Conservation (phyloP, 1,140 invertebrate species). For the Tetraneura akinire region DNA sequence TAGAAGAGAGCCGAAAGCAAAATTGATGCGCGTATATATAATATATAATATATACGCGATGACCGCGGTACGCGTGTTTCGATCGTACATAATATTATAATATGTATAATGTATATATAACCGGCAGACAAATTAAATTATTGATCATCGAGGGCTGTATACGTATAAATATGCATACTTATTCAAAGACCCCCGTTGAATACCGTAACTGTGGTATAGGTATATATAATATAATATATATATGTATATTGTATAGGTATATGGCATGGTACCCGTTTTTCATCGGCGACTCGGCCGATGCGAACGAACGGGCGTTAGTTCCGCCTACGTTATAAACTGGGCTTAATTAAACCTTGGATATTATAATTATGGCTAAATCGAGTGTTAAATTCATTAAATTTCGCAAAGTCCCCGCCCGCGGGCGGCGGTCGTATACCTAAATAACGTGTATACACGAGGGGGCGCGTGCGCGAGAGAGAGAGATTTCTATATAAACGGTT, state of each 20-base stretch:
- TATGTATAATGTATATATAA: not conserved
- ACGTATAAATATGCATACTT: no score
- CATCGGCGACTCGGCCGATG: not conserved
- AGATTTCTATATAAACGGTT: no score
- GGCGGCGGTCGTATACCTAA: not conserved
- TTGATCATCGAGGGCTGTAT: slow-evolving; percentile 30
- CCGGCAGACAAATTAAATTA: slow-evolving; percentile 33
- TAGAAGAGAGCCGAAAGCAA: no score
- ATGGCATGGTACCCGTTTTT: no score
- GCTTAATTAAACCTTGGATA: slow-evolving; percentile 48
- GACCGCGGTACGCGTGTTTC: no score
- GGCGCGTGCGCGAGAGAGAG: slow-evolving; percentile 14
- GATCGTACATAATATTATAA: no score
- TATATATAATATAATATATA: no score
- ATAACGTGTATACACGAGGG: not conserved
- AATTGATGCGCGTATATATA: no score
- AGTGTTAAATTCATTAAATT: slow-evolving; percentile 51
- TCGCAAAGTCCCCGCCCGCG: slow-evolving; percentile 24
- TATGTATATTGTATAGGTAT: no score
- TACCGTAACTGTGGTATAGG: no score
- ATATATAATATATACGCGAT: no score
- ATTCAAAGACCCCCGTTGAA: not conserved
- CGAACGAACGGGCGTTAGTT: slow-evolving; percentile 16
- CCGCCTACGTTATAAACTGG: slow-evolving; percentile 25
- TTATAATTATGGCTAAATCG: slow-evolving; percentile 47